Conservation (phyloP, 2,797 vertebrate genomes). For the Gymnoscopelus microlampas region DNA sequence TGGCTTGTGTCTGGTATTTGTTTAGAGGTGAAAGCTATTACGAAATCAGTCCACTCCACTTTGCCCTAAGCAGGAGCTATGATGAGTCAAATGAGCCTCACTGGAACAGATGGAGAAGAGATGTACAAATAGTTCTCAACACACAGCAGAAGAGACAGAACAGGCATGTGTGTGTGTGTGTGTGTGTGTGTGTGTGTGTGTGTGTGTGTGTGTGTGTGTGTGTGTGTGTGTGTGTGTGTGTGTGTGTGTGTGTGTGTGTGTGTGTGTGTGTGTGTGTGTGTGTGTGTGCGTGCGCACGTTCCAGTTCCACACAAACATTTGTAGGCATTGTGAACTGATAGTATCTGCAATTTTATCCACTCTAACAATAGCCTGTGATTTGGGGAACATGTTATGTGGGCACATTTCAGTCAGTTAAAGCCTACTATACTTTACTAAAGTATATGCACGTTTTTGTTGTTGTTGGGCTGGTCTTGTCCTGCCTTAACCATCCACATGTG, state of each 20-base stretch:
- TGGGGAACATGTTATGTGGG: no score
- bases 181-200: no score
- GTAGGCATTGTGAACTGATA: no score
- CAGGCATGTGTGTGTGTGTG: no score
- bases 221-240: conserved; percentile 51
- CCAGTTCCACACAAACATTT: no score
- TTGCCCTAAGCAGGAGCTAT: conserved; percentile 16
- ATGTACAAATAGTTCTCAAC: no score
- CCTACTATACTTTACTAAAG: not conserved
- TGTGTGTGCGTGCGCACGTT: not conserved
- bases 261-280: conserved; percentile 51
- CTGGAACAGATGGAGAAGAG: conserved; percentile 35
- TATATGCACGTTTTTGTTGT: not conserved
- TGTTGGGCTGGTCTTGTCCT: no score
- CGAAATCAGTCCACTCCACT: conserved; percentile 33
- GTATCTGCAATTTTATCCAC: conserved; percentile 33
- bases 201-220: not conserved
- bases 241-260: not conserved
- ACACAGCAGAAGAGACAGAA: no score
- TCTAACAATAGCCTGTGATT: not conserved
- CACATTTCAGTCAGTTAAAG: no score
- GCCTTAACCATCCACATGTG: no score
- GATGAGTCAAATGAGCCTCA: conserved; percentile 49
- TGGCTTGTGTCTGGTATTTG: conserved; percentile 7
- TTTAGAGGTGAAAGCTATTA: conserved; percentile 5